A percentile compares a stretch with the other conserved stretches of the same genome.
Conservation (phyloP, 2,113 vertebrate genomes). For the Gobiocypris rarus region DNA sequence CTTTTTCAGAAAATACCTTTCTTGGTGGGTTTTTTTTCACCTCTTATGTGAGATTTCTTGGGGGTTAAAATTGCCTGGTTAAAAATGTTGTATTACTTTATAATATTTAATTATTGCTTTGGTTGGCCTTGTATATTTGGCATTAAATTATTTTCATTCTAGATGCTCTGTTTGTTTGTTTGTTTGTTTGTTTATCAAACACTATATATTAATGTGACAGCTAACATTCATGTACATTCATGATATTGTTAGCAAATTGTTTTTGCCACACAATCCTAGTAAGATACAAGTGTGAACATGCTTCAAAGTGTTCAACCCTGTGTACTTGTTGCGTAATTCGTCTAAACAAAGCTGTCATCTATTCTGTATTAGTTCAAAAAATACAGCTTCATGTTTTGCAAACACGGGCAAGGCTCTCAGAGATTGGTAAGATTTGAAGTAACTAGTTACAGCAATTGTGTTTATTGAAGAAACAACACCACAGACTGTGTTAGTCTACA, state of each 20-base stretch:
- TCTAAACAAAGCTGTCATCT: not conserved
- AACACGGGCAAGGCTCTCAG: not conserved
- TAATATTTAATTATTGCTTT: not conserved
- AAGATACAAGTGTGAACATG: not conserved
- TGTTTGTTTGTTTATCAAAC: not conserved
- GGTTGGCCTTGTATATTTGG: constrained; percentile 5
- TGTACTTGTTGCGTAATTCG: not conserved
- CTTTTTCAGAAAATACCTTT: not conserved
- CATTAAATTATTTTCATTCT: not conserved
- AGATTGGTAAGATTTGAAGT: not conserved
- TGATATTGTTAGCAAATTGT: not conserved
- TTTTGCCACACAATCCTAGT: not conserved
- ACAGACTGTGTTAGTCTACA: not conserved
- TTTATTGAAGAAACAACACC: not conserved
- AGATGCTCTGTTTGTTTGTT: not conserved
- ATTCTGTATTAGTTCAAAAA: not conserved
- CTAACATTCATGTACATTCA: not conserved
- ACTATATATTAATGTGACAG: not conserved
- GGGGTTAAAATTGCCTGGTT: not conserved
- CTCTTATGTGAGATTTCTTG: not conserved
- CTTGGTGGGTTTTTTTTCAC: not conserved
- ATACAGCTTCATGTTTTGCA: not conserved
- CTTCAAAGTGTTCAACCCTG: not conserved
- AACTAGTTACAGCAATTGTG: not conserved
- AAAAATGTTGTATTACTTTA: not conserved